Base-by-base conservation (phyloP, 2,113 vertebrate species). In the Salvelinus fontinalis region DNA sequence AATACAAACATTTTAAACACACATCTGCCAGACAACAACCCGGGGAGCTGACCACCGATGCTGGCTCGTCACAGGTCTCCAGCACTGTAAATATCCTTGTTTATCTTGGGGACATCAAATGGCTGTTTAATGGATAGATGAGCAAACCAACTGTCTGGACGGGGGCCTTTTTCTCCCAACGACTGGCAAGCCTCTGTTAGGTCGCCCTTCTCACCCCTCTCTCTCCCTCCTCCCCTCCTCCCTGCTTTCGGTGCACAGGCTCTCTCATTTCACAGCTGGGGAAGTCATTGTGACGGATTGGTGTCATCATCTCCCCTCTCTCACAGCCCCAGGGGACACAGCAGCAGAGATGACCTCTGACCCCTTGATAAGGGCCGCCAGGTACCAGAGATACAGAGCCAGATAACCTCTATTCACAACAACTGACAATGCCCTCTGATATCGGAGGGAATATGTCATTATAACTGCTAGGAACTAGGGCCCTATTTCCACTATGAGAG, bases 21-120 rank as follows among this genome's bases (percentile, higher is more conserved):
- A 84, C 82, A 73, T 82, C 75, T 75, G 79, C 75, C 74, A 66
- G 71, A 79, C 69, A 71, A 79, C 74, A 26, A 70, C 64, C 26
- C 66, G 18, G 68, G 75, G 73, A 73, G 67, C 54, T 81, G 2
- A 16, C 65, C 0, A 20, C 51, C 59, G 67, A 59, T 66, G 68
- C 70, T 64, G 18, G 20, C 51, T 72, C 39, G 6, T 70, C 29
- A 66, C 70, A 22, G 49, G 54, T 76, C 76, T 79, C 80, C 54
- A 51, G 75, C 82, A 72, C 77, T 81, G 79, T 90, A 88, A 92
- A 91, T 82, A 89, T 88, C 78, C 76, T 65, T 87, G 90, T 90
- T 92, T 89, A 82, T 88, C 83, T 86, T 82, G 22, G 77, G 70
- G 67, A 90, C 84, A 88, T 91, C 86, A 91, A 92, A 90, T 74